Percentiles rank a stretch among this genome's conserved stretches.
Conservation (phyloP, 2,113 vertebrate species). For the Ursus arctos region DNA sequence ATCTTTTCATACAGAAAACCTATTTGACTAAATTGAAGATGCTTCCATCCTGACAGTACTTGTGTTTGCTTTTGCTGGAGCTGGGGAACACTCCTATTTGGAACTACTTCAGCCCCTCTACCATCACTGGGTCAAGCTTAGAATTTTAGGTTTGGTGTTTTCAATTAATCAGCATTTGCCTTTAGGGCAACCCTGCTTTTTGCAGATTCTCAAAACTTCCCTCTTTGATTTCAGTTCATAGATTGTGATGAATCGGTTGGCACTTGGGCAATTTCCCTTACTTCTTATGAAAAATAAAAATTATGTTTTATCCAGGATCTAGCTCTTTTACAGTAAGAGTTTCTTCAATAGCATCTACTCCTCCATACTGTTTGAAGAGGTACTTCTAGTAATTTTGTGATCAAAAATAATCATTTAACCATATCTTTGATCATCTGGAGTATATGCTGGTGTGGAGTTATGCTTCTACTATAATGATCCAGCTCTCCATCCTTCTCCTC, state of each 20-base stretch:
- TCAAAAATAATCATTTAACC: background rate
- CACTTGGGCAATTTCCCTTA: background rate
- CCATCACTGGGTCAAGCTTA: background rate
- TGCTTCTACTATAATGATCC: background rate
- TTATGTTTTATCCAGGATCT: background rate
- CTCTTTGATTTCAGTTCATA: background rate
- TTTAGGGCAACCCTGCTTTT: background rate
- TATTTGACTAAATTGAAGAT: background rate
- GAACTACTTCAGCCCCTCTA: background rate
- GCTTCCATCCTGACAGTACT: background rate
- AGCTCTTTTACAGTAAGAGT: background rate
- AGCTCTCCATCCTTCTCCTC: background rate
- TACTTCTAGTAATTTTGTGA: background rate
- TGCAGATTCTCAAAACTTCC: background rate
- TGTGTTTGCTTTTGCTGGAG: background rate
- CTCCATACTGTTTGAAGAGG: background rate
- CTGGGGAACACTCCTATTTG: rapidly evolving
- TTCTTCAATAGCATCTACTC: background rate
- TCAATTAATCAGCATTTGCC: background rate
- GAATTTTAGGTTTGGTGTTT: background rate
- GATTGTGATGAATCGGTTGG: background rate
- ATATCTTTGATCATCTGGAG: background rate
- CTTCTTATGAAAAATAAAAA: background rate
- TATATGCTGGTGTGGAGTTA: background rate
- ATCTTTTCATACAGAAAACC: background rate